Evolutionary conservation across 2,888 invertebrate genomes (phyloP).

Genomic region (Villa cingulata): DNA sequence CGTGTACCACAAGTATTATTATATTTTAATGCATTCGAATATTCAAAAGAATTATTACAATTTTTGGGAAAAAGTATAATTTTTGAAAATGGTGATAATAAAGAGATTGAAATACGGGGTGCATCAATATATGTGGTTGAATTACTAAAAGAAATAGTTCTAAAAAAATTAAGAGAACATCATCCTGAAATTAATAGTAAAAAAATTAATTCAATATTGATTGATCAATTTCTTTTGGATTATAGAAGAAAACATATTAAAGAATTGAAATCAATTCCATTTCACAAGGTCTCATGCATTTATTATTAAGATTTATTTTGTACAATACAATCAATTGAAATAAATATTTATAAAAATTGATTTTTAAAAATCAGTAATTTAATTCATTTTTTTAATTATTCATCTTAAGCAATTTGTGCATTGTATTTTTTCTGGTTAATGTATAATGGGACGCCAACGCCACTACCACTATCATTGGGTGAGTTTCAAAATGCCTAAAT

Average conservation of each 20-base stretch:
- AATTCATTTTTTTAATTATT: too few relatives aligned
- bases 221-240: constrained; percentile 93
- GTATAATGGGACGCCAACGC: too few relatives aligned
- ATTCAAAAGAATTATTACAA: constrained; percentile 53
- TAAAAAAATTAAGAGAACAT: constrained; percentile 15
- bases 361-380: too few relatives aligned
- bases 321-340: too few relatives aligned
- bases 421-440: too few relatives aligned
- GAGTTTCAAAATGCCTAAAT: too few relatives aligned
- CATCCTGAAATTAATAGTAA: constrained; percentile 28
- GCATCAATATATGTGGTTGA: constrained; percentile 81
- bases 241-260: constrained; percentile 65
- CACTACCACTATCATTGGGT: too few relatives aligned
- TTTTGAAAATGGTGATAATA: constrained; percentile 52
- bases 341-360: too few relatives aligned
- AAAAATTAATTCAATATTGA: constrained; percentile 60
- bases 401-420: too few relatives aligned
- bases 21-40: constrained; percentile 68
- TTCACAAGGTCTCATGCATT: constrained; percentile 78
- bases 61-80: constrained; percentile 48
- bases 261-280: constrained; percentile 65
- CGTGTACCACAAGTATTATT: constrained; percentile 83
- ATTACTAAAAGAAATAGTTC: constrained; percentile 36
- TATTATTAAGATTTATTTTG: constrained; percentile 53
- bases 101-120: constrained; percentile 87